phyloP scores from a whole-genome alignment of 2,888 invertebrate genomes.

The Eupithecia pulchellata region DNA sequence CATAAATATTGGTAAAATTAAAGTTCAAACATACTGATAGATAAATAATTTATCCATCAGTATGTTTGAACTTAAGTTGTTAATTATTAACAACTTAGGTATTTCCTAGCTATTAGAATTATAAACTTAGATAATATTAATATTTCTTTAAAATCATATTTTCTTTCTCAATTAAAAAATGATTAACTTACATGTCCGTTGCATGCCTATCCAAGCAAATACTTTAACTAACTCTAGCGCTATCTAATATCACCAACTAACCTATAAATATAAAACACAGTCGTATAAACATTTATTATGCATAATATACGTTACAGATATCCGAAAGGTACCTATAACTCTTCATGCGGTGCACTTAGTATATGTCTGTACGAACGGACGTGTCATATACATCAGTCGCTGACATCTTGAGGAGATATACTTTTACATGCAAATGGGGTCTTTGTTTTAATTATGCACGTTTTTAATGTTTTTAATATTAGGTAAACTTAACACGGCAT shows the following conservation, averaged over 20 bases:
- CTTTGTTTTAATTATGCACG: conserved; percentile 40
- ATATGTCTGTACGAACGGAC: conserved; percentile 71
- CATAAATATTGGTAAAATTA: no score
- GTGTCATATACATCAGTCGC: conserved; percentile 66
- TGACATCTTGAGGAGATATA: conserved; percentile 69
- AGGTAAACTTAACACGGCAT: neutral
- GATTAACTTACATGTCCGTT: neutral
- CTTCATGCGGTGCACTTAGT: conserved; percentile 68
- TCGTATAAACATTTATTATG: conserved; percentile 45
- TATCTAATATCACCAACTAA: neutral
- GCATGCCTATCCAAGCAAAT: neutral
- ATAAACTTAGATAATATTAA: no score
- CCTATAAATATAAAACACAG: neutral
- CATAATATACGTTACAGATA: conserved; percentile 50
- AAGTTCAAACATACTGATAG: no score
- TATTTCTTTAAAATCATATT: no score
- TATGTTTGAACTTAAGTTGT: no score
- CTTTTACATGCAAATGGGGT: conserved; percentile 42
- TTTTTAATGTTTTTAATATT: conserved; percentile 15
- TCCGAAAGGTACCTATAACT: conserved; percentile 62
- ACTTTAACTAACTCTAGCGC: neutral
- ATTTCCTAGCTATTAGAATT: no score
- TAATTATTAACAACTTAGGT: no score
- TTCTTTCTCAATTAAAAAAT: neutral
- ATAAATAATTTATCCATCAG: no score